Evolutionary conservation across 2,797 vertebrate species (phyloP).

Genomic region (Ctenopoma multispine): DNA sequence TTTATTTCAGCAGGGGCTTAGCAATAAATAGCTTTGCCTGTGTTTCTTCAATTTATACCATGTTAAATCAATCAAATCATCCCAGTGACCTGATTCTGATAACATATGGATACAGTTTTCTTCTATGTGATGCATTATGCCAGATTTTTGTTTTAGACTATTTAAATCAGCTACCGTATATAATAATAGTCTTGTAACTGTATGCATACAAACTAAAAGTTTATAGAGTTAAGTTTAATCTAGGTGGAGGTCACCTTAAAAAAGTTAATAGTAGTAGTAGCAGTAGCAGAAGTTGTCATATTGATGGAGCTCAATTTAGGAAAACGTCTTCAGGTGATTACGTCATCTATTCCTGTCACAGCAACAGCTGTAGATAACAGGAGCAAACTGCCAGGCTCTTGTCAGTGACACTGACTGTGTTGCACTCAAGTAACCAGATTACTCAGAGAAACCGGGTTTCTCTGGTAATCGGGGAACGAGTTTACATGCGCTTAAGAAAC

Average conservation of each 20-base stretch:
- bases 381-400: constrained; percentile 30
- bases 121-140: background rate
- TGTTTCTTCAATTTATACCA: too few species aligned
- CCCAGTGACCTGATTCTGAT: too few species aligned
- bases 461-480: too few species aligned
- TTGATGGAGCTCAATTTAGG: constrained; percentile 25
- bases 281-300: constrained; percentile 22
- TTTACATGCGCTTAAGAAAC: too few species aligned
- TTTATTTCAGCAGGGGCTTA: too few species aligned
- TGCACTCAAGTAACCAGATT: too few species aligned
- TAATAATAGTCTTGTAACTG: background rate
- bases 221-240: background rate
- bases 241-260: constrained; percentile 2
- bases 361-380: constrained; percentile 61
- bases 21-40: background rate
- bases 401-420: constrained; percentile 39
- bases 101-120: too few species aligned
- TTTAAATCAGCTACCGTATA: background rate
- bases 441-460: too few species aligned
- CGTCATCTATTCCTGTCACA: too few species aligned
- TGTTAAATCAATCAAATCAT: too few species aligned
- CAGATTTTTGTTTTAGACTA: background rate
- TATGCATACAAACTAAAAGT: too few species aligned
- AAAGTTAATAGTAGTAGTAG: constrained; percentile 24
- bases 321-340: background rate